These are phyloP conservation scores for Actias luna DNA, from an alignment of 2,888 invertebrate species.

Conservation along the genomic window DNA sequence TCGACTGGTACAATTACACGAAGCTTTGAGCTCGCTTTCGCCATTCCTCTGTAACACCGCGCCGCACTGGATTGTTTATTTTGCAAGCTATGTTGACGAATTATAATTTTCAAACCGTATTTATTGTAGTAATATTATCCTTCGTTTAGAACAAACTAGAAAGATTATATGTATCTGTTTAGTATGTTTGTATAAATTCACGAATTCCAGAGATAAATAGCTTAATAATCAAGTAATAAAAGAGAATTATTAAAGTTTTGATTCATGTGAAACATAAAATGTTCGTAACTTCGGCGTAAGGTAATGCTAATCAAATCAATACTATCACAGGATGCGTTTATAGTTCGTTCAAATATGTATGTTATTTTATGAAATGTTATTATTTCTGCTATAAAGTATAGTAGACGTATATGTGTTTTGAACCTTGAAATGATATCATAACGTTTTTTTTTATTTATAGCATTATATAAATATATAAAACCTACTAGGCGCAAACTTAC, in stretches of 20 bases:
- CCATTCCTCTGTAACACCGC: neutral
- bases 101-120: neutral
- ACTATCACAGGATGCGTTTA: neutral
- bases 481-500: too few relatives aligned
- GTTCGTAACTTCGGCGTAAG: neutral
- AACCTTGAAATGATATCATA: neutral
- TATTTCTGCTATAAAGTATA: neutral
- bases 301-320: neutral
- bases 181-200: neutral
- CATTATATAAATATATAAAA: too few relatives aligned
- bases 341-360: neutral
- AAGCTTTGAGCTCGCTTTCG: too few relatives aligned
- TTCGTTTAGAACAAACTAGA: neutral
- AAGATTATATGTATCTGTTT: neutral
- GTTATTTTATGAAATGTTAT: neutral
- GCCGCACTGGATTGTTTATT: neutral
- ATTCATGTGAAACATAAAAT: neutral
- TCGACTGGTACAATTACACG: too few relatives aligned
- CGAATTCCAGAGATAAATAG: neutral
- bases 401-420: neutral
- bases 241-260: neutral
- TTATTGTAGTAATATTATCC: conserved; percentile 12
- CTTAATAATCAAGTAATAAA: neutral
- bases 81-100: neutral
- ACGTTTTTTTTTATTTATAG: too few relatives aligned